Evolutionary conservation across 1,140 invertebrate species (phyloP).

Genomic region (Brachionus manjavacas): DNA sequence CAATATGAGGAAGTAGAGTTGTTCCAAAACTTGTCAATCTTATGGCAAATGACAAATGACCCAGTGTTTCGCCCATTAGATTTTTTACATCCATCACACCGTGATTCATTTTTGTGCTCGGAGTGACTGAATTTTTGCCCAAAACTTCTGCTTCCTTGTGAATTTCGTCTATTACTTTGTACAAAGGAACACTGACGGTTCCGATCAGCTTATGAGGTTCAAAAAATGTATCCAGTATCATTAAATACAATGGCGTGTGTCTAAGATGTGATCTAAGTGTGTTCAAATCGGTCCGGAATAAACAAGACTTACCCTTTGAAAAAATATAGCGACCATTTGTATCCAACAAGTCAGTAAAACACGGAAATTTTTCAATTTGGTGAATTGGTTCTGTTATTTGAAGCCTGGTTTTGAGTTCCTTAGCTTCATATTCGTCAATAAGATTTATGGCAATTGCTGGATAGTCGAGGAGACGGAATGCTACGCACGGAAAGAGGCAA

Average conservation of each 20-base stretch:
- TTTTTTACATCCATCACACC: conserved; percentile 28
- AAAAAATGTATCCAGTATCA: conserved; percentile 31
- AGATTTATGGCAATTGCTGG: conserved; percentile 30
- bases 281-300: conserved; percentile 20
- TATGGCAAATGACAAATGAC: conserved; percentile 16
- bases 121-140: not conserved
- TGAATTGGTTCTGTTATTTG: not conserved
- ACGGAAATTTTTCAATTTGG: conserved; percentile 5
- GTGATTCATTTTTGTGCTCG: not conserved
- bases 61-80: conserved; percentile 15
- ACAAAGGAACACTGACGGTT: not conserved
- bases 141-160: not conserved
- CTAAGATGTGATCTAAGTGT: not conserved
- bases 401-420: conserved; percentile 7
- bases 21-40: conserved; percentile 25
- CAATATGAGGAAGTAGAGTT: conserved; percentile 12
- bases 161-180: not conserved
- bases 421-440: conserved; percentile 8
- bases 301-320: conserved; percentile 1
- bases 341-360: conserved; percentile 24
- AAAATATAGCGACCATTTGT: conserved; percentile 19
- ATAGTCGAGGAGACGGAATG: conserved; percentile 27
- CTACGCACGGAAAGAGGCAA: conserved; percentile 13
- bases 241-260: conserved; percentile 14
- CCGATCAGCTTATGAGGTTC: conserved; percentile 37